phyloP scores from a whole-genome alignment of 2,888 invertebrate genomes.

The Lacanobia oleracea region DNA sequence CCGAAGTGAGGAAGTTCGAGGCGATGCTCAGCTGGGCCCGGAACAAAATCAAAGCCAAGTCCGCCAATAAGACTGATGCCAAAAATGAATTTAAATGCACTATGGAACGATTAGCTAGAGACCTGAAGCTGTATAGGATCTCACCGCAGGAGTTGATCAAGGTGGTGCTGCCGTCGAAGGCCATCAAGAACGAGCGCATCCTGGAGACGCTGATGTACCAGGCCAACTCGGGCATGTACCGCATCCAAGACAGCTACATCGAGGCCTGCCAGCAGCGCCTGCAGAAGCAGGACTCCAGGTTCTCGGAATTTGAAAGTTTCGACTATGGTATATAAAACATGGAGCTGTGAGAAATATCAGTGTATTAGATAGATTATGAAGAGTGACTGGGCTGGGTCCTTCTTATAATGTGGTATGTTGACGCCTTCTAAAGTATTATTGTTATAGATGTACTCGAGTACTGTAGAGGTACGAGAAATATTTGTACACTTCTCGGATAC shows the following conservation, averaged over 20 bases:
- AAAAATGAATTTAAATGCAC: slow-evolving; percentile 97
- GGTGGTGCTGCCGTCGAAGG: slow-evolving; percentile 97
- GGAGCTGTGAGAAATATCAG: slow-evolving; percentile 89
- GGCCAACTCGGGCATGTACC: slow-evolving; percentile 97
- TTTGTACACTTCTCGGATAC: slow-evolving; percentile 89
- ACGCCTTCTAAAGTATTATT: slow-evolving; percentile 90
- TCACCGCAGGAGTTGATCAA: slow-evolving; percentile 98
- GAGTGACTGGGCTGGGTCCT: slow-evolving; percentile 84
- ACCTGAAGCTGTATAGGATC: slow-evolving; percentile 97
- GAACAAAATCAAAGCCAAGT: slow-evolving; percentile 95
- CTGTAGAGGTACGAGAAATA: slow-evolving; percentile 88
- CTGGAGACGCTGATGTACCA: slow-evolving; percentile 98
- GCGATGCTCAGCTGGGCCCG: slow-evolving; percentile 98
- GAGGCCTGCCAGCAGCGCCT: slow-evolving; percentile 96
- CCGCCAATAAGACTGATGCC: slow-evolving; percentile 95
- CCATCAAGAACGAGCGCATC: slow-evolving; percentile 97
- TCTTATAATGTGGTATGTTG: slow-evolving; percentile 86
- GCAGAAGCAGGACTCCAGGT: slow-evolving; percentile 96
- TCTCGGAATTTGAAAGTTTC: slow-evolving; percentile 95
- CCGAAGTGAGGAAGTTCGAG: slow-evolving; percentile 97
- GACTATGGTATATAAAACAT: slow-evolving; percentile 93
- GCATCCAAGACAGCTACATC: slow-evolving; percentile 96
- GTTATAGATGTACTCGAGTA: slow-evolving; percentile 88
- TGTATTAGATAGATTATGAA: slow-evolving; percentile 88
- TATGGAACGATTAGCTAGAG: slow-evolving; percentile 97